phyloP scores from a whole-genome alignment of 2,888 invertebrate species.

The Heliconius ismenius region DNA sequence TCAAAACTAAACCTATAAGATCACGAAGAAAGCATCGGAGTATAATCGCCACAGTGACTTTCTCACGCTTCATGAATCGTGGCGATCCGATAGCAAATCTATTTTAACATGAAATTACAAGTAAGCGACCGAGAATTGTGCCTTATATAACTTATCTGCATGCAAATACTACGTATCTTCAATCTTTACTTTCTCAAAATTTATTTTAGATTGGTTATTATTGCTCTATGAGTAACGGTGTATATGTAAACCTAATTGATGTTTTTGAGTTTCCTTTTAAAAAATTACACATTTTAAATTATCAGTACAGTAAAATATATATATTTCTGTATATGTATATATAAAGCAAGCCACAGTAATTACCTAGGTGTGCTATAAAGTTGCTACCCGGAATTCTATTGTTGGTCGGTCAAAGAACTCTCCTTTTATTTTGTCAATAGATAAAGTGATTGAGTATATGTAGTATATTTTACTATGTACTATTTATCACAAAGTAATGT shows the following conservation, averaged over 20 bases:
- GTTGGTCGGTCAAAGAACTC: constrained; percentile 23
- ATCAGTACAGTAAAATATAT: too few species aligned
- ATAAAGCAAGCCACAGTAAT: constrained; percentile 1
- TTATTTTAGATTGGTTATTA: constrained; percentile 8
- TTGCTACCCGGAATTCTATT: constrained; percentile 16
- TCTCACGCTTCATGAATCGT: constrained; percentile 41
- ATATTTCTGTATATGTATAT: neutral
- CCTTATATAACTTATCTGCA: constrained; percentile 28
- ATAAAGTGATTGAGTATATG: neutral
- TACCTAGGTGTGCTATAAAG: constrained; percentile 7
- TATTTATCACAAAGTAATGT: neutral
- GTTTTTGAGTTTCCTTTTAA: neutral
- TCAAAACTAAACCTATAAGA: constrained; percentile 46
- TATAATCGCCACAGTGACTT: constrained; percentile 39
- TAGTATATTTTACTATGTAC: neutral
- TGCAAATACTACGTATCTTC: constrained; percentile 19
- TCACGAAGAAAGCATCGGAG: constrained; percentile 47
- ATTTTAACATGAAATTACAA: constrained; percentile 25
- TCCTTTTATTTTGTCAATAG: constrained; percentile 4
- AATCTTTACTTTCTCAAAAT: constrained; percentile 28
- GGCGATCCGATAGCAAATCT: constrained; percentile 33
- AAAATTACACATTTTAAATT: neutral
- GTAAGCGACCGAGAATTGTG: constrained; percentile 8
- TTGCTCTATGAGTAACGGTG: neutral
- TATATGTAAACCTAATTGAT: neutral